Conservation (phyloP, 2,797 vertebrate genomes). For the Muscicapa comitata region DNA sequence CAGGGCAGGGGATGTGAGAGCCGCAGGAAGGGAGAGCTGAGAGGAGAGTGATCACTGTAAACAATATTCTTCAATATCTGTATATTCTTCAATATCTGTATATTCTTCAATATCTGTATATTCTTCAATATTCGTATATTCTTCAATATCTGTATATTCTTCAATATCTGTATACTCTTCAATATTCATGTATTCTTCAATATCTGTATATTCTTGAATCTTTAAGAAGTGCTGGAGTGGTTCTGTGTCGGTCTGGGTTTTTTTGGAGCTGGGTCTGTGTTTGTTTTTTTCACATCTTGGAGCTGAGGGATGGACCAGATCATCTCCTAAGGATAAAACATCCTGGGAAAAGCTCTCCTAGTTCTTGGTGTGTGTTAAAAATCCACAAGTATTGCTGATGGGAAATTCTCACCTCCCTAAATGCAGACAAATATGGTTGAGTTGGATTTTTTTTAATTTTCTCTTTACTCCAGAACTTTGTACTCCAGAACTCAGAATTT, state of each 20-base stretch:
- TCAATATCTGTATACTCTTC: too few relatives aligned
- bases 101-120: background rate
- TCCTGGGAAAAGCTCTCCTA: background rate
- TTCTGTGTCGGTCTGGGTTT: rapidly evolving
- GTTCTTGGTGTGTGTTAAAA: background rate
- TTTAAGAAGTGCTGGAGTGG: background rate
- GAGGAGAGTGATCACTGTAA: background rate
- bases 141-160: background rate
- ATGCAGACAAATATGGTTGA: background rate
- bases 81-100: background rate
- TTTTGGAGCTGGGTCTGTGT: background rate
- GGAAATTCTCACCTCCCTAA: background rate
- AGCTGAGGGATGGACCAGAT: background rate
- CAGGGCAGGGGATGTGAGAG: background rate
- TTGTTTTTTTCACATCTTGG: rapidly evolving
- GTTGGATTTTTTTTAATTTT: background rate
- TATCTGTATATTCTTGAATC: background rate
- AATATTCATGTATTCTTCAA: background rate
- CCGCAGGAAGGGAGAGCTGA: background rate
- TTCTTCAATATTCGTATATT: background rate
- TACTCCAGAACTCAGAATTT: background rate
- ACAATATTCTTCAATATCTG: rapidly evolving
- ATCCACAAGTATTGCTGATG: background rate
- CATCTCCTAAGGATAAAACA: background rate
- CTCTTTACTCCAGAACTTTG: background rate